These are phyloP conservation scores for Pangasius macronema DNA, from an alignment of 2,797 vertebrate genomes.

Conservation along the genomic window DNA sequence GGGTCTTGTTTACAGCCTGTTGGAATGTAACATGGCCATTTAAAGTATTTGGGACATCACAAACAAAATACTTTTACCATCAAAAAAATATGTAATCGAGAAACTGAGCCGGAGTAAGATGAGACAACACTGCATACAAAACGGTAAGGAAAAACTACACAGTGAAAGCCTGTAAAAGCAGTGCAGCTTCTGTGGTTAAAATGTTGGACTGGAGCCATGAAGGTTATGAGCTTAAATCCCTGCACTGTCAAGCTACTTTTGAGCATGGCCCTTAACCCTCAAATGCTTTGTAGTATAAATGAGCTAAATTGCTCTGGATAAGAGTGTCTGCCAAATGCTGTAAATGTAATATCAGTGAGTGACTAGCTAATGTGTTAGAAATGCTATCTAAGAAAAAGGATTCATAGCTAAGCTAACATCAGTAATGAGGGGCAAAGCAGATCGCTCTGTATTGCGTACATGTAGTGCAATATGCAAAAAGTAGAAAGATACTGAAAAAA, in stretches of 20 bases:
- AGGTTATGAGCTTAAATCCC: not conserved
- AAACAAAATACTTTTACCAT: too few species aligned
- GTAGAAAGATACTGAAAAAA: not conserved
- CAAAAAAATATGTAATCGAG: too few species aligned
- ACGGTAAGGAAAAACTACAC: not conserved
- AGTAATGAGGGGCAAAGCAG: not conserved
- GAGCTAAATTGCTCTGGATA: too few species aligned
- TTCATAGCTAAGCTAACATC: not conserved
- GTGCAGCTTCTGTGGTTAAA: not conserved
- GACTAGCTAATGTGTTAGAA: not conserved
- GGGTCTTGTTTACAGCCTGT: too few species aligned
- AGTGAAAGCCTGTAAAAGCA: not conserved
- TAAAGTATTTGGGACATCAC: not conserved
- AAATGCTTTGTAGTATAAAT: too few species aligned
- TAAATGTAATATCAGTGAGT: not conserved
- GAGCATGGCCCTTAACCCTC: too few species aligned
- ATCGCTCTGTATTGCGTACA: not conserved
- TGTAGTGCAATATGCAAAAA: not conserved
- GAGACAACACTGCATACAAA: not conserved
- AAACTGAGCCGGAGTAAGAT: not conserved
- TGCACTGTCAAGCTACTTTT: too few species aligned
- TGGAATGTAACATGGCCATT: too few species aligned
- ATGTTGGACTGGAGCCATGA: not conserved
- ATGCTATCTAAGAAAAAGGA: not conserved
- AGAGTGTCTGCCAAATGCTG: not conserved